Conservation (phyloP, 1,140 invertebrate species). For the Scylla paramamosain region DNA sequence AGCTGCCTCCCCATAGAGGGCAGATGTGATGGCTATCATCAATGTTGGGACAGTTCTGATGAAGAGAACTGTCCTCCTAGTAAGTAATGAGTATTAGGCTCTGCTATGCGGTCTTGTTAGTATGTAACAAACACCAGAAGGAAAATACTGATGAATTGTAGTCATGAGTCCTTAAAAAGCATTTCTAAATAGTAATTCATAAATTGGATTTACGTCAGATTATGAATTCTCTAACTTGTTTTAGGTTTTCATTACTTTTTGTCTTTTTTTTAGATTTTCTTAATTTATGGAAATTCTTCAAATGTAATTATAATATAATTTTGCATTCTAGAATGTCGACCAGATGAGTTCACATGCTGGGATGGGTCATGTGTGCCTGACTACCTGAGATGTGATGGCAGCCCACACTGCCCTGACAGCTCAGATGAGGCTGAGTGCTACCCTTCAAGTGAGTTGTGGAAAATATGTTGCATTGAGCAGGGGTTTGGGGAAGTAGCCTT, state of each 20-base stretch:
- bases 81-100: background rate
- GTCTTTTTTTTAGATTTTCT: too few species aligned
- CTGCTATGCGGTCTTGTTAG: background rate
- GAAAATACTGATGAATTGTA: too few species aligned
- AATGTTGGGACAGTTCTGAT: constrained; percentile 82
- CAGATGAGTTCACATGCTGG: constrained; percentile 92
- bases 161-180: too few species aligned
- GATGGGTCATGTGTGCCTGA: constrained; percentile 94
- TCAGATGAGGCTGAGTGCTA: constrained; percentile 83
- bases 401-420: constrained; percentile 89
- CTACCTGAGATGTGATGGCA: constrained; percentile 89
- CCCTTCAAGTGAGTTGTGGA: too few species aligned
- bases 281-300: too few species aligned
- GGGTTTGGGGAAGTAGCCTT: too few species aligned
- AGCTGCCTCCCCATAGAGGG: constrained; percentile 77
- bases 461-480: too few species aligned
- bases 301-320: too few species aligned
- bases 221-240: too few species aligned
- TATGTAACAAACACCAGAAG: background rate
- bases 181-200: background rate
- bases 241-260: too few species aligned
- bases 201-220: background rate
- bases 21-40: constrained; percentile 82
- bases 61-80: constrained; percentile 71
- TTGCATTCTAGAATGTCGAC: constrained; percentile 83